phyloP scores from a whole-genome alignment of 2,113 vertebrate species.

The Saccopteryx leptura region DNA sequence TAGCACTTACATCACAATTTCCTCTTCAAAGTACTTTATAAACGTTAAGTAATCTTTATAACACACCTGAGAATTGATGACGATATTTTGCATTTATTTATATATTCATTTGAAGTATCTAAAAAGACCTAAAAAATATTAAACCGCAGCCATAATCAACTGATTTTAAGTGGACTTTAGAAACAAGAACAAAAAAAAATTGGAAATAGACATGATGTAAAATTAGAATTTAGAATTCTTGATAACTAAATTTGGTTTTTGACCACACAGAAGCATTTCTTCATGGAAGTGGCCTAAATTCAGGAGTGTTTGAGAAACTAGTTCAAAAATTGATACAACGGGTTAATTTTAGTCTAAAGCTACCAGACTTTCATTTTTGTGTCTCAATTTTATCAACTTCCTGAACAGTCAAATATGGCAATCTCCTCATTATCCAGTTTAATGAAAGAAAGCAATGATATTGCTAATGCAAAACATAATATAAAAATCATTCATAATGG shows the following conservation, averaged over 20 bases:
- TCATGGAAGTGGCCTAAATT: background rate
- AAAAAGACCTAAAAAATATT: background rate
- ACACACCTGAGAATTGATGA: background rate
- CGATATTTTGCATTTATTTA: background rate
- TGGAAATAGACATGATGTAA: background rate
- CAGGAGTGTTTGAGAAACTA: background rate
- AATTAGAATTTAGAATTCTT: constrained; percentile 13
- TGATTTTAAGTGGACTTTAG: constrained; percentile 30
- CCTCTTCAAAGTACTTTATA: constrained; percentile 18
- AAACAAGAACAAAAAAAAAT: background rate
- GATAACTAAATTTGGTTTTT: constrained; percentile 7
- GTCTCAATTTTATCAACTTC: background rate
- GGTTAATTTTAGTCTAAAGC: constrained; percentile 44
- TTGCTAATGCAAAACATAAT: background rate
- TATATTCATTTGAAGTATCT: background rate
- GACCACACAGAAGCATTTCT: background rate
- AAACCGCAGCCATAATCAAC: background rate
- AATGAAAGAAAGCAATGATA: background rate
- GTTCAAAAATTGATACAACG: background rate
- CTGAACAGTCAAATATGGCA: background rate
- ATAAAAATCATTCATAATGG: constrained; percentile 7
- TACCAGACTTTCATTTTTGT: background rate
- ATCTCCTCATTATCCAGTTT: background rate
- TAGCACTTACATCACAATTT: background rate
- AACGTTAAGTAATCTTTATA: constrained; percentile 12